Percentiles rank a stretch among this genome's conserved stretches.
These are phyloP conservation scores for Nezara viridula DNA, from an alignment of 2,888 invertebrate genomes.

Conservation along the genomic window DNA sequence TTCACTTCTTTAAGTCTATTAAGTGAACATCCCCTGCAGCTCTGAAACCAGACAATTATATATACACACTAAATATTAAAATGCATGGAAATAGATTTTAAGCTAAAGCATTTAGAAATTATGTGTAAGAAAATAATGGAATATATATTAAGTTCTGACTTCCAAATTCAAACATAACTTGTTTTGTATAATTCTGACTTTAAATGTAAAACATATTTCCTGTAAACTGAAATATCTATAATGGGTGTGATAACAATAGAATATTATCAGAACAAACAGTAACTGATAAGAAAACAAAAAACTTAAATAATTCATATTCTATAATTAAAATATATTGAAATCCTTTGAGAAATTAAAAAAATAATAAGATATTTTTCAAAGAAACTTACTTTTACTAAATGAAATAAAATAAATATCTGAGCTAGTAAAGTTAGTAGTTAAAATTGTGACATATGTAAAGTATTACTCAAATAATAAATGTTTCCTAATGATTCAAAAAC, in stretches of 20 bases:
- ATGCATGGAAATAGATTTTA: neutral
- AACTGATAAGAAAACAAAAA: slow-evolving; percentile 3
- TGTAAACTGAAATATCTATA: neutral
- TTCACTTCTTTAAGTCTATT: slow-evolving; percentile 78
- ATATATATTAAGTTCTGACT: no score
- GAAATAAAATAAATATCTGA: neutral
- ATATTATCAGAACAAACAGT: neutral
- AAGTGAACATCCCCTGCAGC: slow-evolving; percentile 78
- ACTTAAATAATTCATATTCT: no score
- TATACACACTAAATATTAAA: neutral
- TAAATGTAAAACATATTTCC: neutral
- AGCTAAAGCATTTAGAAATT: neutral
- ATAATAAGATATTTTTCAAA: no score
- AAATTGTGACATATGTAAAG: no score
- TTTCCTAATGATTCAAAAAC: no score
- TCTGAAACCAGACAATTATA: slow-evolving; percentile 71
- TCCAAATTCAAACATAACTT: neutral
- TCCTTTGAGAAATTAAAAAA: no score
- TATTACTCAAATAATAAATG: no score
- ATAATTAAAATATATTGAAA: no score
- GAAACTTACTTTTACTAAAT: neutral
- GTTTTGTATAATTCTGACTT: no score
- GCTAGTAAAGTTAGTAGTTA: no score
- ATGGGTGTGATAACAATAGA: neutral
- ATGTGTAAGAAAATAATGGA: no score